Evolutionary conservation across 2,888 invertebrate genomes (phyloP).

Genomic region (Glaucopsyche alexis): DNA sequence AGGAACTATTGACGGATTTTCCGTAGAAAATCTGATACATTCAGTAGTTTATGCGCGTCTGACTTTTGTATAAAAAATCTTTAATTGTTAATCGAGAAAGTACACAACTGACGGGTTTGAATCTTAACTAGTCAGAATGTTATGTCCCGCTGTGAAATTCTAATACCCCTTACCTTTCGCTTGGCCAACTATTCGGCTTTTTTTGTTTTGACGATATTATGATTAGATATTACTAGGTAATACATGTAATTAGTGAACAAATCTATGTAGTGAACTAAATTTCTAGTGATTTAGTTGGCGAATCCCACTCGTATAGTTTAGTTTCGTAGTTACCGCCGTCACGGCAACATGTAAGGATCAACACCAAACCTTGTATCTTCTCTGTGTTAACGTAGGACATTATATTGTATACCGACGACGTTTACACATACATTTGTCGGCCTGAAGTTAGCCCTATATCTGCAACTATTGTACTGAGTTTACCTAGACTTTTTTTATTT

Average conservation of each 20-base stretch:
- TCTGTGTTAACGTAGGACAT: constrained; percentile 1
- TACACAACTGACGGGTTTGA: constrained; percentile 29
- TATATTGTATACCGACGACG: constrained; percentile 44
- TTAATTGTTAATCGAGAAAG: constrained; percentile 17
- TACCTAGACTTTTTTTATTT: not conserved
- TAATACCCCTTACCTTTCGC: constrained; percentile 4
- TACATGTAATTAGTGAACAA: constrained; percentile 28
- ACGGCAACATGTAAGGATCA: constrained; percentile 67
- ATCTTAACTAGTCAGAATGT: constrained; percentile 33
- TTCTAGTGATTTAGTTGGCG: constrained; percentile 44
- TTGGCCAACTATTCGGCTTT: not conserved
- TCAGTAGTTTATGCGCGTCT: constrained; percentile 18
- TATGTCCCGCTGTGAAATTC: constrained; percentile 31
- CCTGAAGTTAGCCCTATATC: not conserved
- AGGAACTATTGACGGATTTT: constrained; percentile 1
- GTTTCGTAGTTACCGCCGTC: constrained; percentile 66
- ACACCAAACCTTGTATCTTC: constrained; percentile 57
- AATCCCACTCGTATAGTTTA: constrained; percentile 45
- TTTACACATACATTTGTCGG: constrained; percentile 42
- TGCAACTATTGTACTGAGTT: not conserved
- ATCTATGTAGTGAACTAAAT: constrained; percentile 31
- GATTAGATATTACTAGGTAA: constrained; percentile 66
- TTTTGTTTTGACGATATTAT: constrained; percentile 38
- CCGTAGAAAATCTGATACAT: constrained; percentile 10
- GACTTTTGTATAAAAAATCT: constrained; percentile 13